Evolutionary conservation across 2,113 vertebrate species (phyloP), one percentile per base, ranked within the genome.

Genomic region (Pterophyllum scalare): DNA sequence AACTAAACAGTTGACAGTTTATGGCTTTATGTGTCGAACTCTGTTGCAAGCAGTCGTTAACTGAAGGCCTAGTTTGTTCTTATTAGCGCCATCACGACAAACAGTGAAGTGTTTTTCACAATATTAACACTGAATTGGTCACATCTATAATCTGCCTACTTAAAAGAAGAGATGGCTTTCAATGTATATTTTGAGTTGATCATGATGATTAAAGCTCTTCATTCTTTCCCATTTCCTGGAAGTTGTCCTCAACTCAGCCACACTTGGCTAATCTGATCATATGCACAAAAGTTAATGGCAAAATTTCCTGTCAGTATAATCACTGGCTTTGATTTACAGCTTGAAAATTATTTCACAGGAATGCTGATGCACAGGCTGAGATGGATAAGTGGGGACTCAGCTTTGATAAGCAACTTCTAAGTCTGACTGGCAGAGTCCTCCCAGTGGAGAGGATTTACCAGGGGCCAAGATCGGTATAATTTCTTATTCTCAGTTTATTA

Each of bases 391-490:
- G 98, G 98, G 98, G 98, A 35, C 92, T 99, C 31, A 95, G 89
- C 89, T 99, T 99, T 86, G 98, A 98, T 84, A 96, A 96, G 33
- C 91, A 95, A 20, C 92, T 98, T 59, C 82, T 98, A n/a, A 95
- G 92, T 52, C 93, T 99, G 81, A 92, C 75, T 1, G 98, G 96
- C 84, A 95, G 98, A 92, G 95, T 99, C 46, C 93, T 98, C 74
- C 97, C 96, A 78, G 56, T 90, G 2, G 98, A 99, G 90, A 98
- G 94, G 93, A 97, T 99, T 81, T 86, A 96, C 65, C 98, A 98
- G 52, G 96, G 95, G 49, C 79, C 94, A 59, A 94, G 86, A 88
- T 92, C 87, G 88, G 98, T 99, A 89, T 5, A 64, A 56, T 70
- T 70, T 52, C 24, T 70, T 67, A 14, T 12, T 70, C 43, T 70